phyloP scores from a whole-genome alignment of 2,113 vertebrate species.

The Cryptotis parvus region DNA sequence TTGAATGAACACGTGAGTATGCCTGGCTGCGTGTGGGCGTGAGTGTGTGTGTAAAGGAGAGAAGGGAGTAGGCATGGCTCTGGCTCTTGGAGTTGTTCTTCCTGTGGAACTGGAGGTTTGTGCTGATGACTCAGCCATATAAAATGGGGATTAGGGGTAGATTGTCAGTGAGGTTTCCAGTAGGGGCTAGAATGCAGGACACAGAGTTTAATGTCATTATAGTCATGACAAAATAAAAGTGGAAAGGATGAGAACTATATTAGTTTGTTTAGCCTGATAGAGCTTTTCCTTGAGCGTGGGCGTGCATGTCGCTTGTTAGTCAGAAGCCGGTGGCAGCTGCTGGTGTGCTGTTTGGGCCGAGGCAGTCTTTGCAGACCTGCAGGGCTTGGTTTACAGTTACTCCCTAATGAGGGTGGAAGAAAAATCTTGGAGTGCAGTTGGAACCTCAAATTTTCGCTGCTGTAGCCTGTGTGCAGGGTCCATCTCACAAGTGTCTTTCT shows the following conservation, averaged over 20 bases:
- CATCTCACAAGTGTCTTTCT: background rate
- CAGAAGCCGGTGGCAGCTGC: rapidly evolving
- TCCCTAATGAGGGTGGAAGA: background rate
- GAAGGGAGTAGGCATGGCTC: too few relatives aligned
- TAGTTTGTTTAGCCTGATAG: background rate
- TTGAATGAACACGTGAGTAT: too few relatives aligned
- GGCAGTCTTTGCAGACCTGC: too few relatives aligned
- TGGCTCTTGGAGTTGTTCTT: background rate
- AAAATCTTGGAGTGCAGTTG: background rate
- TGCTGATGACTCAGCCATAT: background rate
- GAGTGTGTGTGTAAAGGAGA: too few relatives aligned
- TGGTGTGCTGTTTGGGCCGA: background rate
- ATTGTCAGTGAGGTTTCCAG: background rate
- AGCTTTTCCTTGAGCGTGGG: background rate
- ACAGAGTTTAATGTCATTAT: background rate
- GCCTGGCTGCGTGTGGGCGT: too few relatives aligned
- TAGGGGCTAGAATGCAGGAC: background rate
- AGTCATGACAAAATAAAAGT: background rate
- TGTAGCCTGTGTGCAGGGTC: background rate
- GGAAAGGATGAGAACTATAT: background rate
- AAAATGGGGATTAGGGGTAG: background rate
- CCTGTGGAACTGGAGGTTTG: too few relatives aligned
- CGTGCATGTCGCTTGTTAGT: background rate
- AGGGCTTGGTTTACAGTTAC: background rate
- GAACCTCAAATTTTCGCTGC: background rate